Evolutionary conservation across 2,888 invertebrate species (phyloP).

Genomic region (Torymus auratus): DNA sequence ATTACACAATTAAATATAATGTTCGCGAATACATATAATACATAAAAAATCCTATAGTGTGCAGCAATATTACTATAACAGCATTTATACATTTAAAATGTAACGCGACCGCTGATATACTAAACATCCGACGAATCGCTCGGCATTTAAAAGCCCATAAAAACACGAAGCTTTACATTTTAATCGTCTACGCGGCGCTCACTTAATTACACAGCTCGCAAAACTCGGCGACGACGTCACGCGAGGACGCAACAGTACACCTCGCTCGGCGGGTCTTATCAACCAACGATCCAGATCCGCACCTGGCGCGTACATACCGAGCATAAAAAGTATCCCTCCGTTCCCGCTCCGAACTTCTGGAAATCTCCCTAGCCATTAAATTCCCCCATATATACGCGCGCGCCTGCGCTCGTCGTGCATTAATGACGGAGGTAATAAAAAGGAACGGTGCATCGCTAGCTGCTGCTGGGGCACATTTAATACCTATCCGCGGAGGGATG

Average conservation of each 20-base stretch:
- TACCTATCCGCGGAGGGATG: not conserved
- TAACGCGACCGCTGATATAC: too few species aligned
- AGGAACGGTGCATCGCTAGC: slow-evolving; percentile 42
- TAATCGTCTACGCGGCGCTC: slow-evolving; percentile 2
- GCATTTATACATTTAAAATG: too few species aligned
- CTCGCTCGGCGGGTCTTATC: too few species aligned
- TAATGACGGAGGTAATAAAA: slow-evolving; percentile 53
- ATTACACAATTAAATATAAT: slow-evolving; percentile 6
- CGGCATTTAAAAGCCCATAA: slow-evolving; percentile 13
- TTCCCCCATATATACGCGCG: not conserved
- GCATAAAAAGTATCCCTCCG: too few species aligned
- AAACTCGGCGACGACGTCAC: too few species aligned
- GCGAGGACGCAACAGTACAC: too few species aligned
- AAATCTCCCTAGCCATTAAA: too few species aligned
- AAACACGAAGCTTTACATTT: slow-evolving; percentile 12
- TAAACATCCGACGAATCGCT: not conserved
- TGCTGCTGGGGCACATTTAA: not conserved
- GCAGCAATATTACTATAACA: too few species aligned
- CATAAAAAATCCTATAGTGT: too few species aligned
- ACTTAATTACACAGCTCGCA: not conserved
- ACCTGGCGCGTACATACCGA: too few species aligned
- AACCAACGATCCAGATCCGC: too few species aligned
- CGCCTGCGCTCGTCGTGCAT: slow-evolving; percentile 13
- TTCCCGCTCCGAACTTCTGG: too few species aligned
- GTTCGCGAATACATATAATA: not conserved